Conservation (phyloP, 2,888 invertebrate species). For the Sceliomorpha sp. region DNA sequence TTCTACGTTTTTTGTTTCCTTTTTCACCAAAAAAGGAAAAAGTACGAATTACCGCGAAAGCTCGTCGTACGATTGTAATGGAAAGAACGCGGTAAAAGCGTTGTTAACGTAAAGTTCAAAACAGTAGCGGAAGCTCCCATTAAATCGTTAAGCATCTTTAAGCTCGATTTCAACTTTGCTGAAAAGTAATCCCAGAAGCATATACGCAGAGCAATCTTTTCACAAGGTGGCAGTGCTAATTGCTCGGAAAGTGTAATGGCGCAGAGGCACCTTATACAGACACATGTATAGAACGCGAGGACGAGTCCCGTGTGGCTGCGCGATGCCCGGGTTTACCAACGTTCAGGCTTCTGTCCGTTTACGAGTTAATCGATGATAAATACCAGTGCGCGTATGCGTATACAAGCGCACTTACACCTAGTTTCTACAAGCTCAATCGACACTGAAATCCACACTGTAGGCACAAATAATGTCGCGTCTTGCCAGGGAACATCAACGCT, state of each 20-base stretch:
- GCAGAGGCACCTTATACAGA: conserved; percentile 54
- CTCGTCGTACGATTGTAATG: too few relatives aligned
- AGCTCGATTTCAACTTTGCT: conserved; percentile 39
- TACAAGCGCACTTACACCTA: conserved; percentile 42
- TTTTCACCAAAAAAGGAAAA: too few relatives aligned
- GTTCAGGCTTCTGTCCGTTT: conserved; percentile 45
- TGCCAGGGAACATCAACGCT: conserved; percentile 17
- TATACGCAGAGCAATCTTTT: conserved; percentile 55
- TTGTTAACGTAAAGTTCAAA: conserved; percentile 28
- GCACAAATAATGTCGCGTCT: conserved; percentile 21
- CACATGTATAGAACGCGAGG: conserved; percentile 49
- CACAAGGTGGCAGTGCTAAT: conserved; percentile 57
- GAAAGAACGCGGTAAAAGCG: too few relatives aligned
- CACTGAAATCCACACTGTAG: conserved; percentile 43
- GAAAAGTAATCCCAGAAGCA: conserved; percentile 57
- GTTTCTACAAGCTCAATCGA: conserved; percentile 44
- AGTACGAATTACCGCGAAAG: too few relatives aligned
- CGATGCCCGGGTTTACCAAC: conserved; percentile 56
- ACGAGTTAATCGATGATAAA: conserved; percentile 62
- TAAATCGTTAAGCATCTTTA: conserved; percentile 39
- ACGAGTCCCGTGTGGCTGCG: conserved; percentile 58
- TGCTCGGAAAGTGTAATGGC: conserved; percentile 61
- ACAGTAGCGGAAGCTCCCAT: conserved; percentile 16
- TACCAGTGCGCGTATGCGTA: conserved; percentile 50
- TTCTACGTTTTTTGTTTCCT: too few relatives aligned